Evolutionary conservation across 2,113 vertebrate genomes (phyloP), one percentile per base, ranked within the genome.

Genomic region (Hoplias malabaricus): DNA sequence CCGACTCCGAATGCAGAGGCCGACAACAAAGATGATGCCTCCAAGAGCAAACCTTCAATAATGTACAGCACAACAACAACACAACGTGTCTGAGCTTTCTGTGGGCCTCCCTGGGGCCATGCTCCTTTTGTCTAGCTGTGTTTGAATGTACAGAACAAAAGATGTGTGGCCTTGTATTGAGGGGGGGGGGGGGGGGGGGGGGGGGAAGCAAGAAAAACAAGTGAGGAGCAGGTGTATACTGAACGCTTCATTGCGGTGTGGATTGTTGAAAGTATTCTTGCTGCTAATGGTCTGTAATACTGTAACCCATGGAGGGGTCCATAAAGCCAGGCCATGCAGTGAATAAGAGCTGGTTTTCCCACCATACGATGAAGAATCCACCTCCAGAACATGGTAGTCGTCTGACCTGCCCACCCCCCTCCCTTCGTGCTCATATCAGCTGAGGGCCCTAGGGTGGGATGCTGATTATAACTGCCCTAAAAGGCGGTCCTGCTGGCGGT

Each of bases 401-500:
- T 33, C 38, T 29, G 50, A 12, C 21, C 48, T 21, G 1, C 16
- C 5, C 5, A 12, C 21, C 48, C 48, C 4, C 16, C 5, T 11
- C 7, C 7, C n/a, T 7, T 7, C 8, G 74, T 68, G 75, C 73
- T 84, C 84, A 85, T 71, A 79, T 16, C 31, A 46, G 82, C 84
- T 50, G 80, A 83, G 79, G 79, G 74, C 83, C 85, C 77, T 34
- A 63, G 75, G 82, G 87, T 84, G 82, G 77, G 75, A 75, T 82
- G 85, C 83, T 84, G 83, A 87, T 83, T 87, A 85, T 87, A 84
- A 86, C 85, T 77, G 62, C 84, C 84, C 85, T 85, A 82, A 89
- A 87, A 82, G 86, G 83, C 80, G 84, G 80, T 84, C 86, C 83
- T 87, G 84, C 85, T 85, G 88, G 83, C 88, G 85, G 88, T 85